These are phyloP conservation scores for Pangasius mekongensis DNA, from an alignment of 2,797 vertebrate genomes.

Conservation along the genomic window DNA sequence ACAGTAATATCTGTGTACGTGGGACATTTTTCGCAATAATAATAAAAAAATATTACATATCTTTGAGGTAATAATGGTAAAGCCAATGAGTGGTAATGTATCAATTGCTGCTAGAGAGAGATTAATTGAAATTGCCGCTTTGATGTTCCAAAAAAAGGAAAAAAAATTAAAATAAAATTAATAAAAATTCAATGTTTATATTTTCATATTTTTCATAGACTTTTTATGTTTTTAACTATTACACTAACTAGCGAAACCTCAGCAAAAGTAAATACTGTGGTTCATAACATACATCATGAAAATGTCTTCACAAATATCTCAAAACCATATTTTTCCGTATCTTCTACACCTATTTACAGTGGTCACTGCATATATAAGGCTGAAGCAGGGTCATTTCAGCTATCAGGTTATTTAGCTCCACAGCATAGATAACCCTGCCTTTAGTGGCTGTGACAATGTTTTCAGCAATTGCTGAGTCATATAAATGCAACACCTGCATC, in stretches of 20 bases:
- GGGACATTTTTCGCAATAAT: not conserved
- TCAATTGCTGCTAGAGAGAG: not conserved
- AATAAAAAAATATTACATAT: not conserved
- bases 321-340: not conserved
- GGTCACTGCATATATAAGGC: not conserved
- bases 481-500: constrained; percentile 25
- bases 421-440: not conserved
- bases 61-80: not conserved
- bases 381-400: not conserved
- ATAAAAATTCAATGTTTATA: not conserved
- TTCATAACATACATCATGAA: not conserved
- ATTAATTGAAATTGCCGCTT: not conserved
- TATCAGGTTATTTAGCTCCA: not conserved
- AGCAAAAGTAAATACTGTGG: not conserved
- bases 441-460: not conserved
- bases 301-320: not conserved
- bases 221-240: not conserved
- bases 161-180: not conserved
- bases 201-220: not conserved
- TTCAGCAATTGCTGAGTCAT: not conserved
- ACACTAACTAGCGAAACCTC: not conserved
- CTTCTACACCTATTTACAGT: not conserved
- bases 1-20: not conserved
- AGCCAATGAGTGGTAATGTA: not conserved
- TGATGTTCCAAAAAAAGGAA: not conserved